Evolutionary conservation across 2,797 vertebrate genomes (phyloP).

Genomic region (Cirrhinus molitorella): DNA sequence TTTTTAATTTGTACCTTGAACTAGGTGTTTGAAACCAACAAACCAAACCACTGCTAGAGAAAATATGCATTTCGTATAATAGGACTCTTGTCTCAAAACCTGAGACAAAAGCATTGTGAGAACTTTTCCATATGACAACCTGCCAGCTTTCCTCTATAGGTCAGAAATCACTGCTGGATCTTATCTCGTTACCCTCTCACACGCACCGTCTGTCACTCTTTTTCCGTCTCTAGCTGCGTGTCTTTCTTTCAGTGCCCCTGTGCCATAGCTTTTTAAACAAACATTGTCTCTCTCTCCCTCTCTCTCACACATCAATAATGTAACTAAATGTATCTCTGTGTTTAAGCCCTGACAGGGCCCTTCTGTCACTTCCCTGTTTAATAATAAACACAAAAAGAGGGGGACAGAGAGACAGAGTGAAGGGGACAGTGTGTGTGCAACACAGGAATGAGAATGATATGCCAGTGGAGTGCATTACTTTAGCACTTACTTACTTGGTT

Average conservation of each 20-base stretch:
- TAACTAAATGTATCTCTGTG: slow-evolving; percentile 70
- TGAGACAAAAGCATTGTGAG: not conserved
- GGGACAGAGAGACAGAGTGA: slow-evolving; percentile 61
- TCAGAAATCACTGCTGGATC: slow-evolving; percentile 15
- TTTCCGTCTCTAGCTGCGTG: slow-evolving; percentile 33
- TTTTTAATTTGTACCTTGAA: not conserved
- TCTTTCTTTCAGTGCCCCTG: slow-evolving; percentile 55
- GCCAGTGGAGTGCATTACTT: slow-evolving; percentile 73
- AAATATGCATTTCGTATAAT: not conserved
- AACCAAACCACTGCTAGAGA: not conserved
- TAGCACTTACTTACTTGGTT: slow-evolving; percentile 77
- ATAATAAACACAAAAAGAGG: slow-evolving; percentile 79
- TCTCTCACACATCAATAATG: slow-evolving; percentile 78
- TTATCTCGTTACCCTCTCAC: slow-evolving; percentile 29
- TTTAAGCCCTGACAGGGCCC: slow-evolving; percentile 72
- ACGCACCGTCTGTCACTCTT: slow-evolving; percentile 7
- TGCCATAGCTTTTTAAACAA: slow-evolving; percentile 71
- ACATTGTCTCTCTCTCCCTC: slow-evolving; percentile 61
- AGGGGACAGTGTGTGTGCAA: slow-evolving; percentile 62
- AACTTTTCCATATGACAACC: not conserved
- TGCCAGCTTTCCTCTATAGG: not conserved
- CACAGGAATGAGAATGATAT: slow-evolving; percentile 60
- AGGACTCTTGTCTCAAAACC: not conserved
- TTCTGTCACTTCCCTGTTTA: slow-evolving; percentile 80
- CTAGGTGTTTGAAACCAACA: not conserved